A percentile compares a stretch with the other conserved stretches of the same genome.
These are phyloP conservation scores for Ondatra zibethicus DNA, from an alignment of 2,113 vertebrate genomes.

Conservation along the genomic window DNA sequence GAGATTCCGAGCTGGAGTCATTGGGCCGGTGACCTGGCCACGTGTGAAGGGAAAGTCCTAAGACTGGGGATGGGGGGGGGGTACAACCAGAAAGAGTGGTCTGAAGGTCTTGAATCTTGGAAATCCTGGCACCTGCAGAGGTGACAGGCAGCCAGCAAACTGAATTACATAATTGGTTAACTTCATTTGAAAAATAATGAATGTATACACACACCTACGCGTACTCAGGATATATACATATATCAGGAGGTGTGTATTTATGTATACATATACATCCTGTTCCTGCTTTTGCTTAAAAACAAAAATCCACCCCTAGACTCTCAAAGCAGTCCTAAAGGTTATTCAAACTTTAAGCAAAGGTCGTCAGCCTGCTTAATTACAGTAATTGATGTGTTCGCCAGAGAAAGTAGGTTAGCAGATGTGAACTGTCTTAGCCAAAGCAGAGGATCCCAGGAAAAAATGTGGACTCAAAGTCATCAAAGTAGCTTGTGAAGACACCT, in stretches of 20 bases:
- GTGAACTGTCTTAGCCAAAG: neutral
- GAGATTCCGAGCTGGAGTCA: neutral
- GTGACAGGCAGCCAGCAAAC: neutral
- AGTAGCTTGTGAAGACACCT: neutral
- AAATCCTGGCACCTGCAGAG: neutral
- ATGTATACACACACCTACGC: neutral
- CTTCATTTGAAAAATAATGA: neutral
- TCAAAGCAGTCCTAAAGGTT: neutral
- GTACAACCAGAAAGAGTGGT: too few relatives aligned
- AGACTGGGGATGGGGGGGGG: too few relatives aligned
- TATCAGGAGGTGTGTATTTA: neutral
- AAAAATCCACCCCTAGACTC: neutral
- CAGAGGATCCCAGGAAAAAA: neutral
- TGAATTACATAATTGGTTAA: neutral
- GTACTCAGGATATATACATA: neutral
- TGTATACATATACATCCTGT: neutral
- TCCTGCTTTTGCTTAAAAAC: neutral
- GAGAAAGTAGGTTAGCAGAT: rapidly evolving
- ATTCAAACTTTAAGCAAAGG: neutral
- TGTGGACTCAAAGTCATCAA: neutral
- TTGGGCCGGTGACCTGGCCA: neutral
- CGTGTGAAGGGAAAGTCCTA: neutral
- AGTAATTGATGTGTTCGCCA: neutral
- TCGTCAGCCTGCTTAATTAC: neutral
- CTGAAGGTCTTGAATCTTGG: neutral